These are phyloP conservation scores for Scalopus aquaticus DNA, from an alignment of 2,113 vertebrate species.

Conservation along the genomic window DNA sequence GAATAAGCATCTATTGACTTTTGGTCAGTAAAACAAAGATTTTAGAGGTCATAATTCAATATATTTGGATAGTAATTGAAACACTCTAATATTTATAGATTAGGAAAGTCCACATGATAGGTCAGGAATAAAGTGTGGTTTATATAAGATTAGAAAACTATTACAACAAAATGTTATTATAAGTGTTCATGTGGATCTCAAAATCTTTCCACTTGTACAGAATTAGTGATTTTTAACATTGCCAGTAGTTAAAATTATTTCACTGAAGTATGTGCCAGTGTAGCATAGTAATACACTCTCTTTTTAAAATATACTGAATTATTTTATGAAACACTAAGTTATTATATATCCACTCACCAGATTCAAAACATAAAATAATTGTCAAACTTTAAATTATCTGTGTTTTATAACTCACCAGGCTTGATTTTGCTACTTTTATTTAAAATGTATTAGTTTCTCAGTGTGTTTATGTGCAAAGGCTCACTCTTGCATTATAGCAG, in stretches of 20 bases:
- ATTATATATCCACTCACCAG: slow-evolving; percentile 28
- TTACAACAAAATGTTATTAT: neutral
- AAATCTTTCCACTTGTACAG: neutral
- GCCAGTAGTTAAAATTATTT: slow-evolving; percentile 22
- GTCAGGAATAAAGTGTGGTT: neutral
- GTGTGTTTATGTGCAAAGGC: neutral
- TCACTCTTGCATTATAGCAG: slow-evolving; percentile 16
- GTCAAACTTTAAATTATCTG: slow-evolving; percentile 14
- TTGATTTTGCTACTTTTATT: slow-evolving; percentile 45
- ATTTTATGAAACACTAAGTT: neutral
- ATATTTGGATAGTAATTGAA: slow-evolving; percentile 53
- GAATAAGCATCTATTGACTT: slow-evolving; percentile 66
- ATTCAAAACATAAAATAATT: slow-evolving; percentile 17
- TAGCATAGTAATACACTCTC: neutral
- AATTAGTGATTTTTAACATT: slow-evolving; percentile 14
- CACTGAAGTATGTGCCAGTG: neutral
- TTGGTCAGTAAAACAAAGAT: slow-evolving; percentile 52
- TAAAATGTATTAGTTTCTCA: slow-evolving; percentile 25
- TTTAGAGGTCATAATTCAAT: slow-evolving; percentile 50
- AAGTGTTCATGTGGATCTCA: neutral
- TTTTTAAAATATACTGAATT: neutral
- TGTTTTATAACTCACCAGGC: neutral
- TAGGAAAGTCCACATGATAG: neutral
- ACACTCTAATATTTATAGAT: slow-evolving; percentile 47
- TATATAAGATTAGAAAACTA: neutral